Conservation (phyloP, 2,888 invertebrate species). For the Isoperla grammatica region DNA sequence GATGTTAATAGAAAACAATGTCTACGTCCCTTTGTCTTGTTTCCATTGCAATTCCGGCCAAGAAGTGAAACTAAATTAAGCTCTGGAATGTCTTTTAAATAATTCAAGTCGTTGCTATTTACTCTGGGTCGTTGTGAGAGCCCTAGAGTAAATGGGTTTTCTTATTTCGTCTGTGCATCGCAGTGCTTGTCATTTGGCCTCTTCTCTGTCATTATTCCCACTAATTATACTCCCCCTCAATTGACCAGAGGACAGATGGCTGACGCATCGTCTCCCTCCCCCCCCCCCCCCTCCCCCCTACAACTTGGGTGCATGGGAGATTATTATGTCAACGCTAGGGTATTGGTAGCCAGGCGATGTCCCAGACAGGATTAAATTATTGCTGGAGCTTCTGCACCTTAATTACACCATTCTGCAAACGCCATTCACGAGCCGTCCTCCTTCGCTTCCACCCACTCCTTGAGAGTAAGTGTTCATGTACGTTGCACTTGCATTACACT, state of each 20-base stretch:
- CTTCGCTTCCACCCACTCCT: no score
- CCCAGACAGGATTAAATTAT: constrained; percentile 12
- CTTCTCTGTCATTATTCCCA: constrained; percentile 22
- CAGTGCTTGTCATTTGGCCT: neutral
- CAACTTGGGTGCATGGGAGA: neutral
- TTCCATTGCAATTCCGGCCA: neutral
- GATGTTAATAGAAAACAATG: no score
- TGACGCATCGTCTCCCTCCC: constrained; percentile 10
- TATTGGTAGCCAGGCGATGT: neutral
- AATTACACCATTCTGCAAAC: constrained; percentile 10
- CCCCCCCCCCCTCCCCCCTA: neutral
- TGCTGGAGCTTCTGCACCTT: constrained; percentile 16
- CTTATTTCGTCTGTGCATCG: neutral
- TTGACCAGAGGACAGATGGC: constrained; percentile 15
- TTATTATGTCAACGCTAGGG: constrained; percentile 5
- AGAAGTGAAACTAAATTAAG: constrained; percentile 2
- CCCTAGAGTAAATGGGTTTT: constrained; percentile 1
- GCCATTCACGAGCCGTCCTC: no score
- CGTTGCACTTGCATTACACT: no score
- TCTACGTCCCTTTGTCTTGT: no score
- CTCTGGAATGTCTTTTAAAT: constrained; percentile 5
- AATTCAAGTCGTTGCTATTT: constrained; percentile 3
- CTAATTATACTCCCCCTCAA: constrained; percentile 19
- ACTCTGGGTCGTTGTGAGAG: neutral
- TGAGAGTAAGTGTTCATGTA: no score